These are phyloP conservation scores for Limnephilus auricula DNA, from an alignment of 2,888 invertebrate genomes.

Conservation along the genomic window DNA sequence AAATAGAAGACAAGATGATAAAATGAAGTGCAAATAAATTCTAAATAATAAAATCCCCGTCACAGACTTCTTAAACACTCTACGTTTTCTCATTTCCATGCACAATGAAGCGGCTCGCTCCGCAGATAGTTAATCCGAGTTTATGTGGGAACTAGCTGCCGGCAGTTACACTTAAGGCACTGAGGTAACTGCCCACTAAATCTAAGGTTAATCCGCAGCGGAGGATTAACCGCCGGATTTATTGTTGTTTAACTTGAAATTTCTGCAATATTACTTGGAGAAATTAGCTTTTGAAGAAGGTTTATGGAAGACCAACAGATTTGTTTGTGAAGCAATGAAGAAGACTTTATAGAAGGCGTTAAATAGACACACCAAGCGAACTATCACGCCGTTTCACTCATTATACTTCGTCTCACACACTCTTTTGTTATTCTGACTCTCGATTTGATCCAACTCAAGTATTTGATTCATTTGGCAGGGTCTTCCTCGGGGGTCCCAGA, in stretches of 20 bases:
- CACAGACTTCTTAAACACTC: background rate
- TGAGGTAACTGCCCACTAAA: background rate
- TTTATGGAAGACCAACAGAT: background rate
- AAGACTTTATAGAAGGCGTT: background rate
- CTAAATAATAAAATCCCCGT: background rate
- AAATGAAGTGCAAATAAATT: background rate
- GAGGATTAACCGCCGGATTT: background rate
- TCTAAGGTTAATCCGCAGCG: background rate
- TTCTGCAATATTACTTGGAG: background rate
- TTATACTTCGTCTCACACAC: too few relatives aligned
- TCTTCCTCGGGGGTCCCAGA: too few relatives aligned
- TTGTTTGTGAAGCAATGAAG: background rate
- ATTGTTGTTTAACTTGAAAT: background rate
- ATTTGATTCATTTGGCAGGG: too few relatives aligned
- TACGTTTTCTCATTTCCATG: background rate
- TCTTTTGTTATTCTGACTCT: too few relatives aligned
- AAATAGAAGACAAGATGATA: background rate
- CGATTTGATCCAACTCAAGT: too few relatives aligned
- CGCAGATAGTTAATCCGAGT: constrained; percentile 2
- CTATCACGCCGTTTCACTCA: too few relatives aligned
- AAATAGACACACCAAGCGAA: background rate
- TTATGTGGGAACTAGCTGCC: constrained; percentile 2
- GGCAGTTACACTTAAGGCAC: constrained; percentile 2
- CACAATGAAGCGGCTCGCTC: constrained; percentile 2
- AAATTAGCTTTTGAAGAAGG: background rate